A percentile compares a stretch with the other conserved stretches of the same genome.
phyloP scores from a whole-genome alignment of 37 sponge, comb jelly and placozoan species.

The Beroe forskalii region DNA sequence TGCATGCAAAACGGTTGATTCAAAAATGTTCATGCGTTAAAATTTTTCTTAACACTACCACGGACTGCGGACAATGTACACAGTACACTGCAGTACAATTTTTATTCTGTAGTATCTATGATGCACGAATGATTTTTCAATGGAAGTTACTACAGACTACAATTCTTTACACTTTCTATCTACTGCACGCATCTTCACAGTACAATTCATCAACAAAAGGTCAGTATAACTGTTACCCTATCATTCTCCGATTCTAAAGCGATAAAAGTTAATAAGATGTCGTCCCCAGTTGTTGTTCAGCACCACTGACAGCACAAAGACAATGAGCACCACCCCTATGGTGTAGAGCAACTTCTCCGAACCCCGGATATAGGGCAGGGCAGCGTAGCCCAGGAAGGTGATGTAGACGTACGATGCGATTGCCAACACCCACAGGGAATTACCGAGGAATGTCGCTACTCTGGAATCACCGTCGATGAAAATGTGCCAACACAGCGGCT shows the following conservation, averaged over 20 bases:
- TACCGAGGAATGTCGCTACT: constrained; percentile 68
- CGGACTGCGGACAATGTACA: no score
- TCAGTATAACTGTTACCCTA: no score
- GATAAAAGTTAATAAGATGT: constrained; percentile 59
- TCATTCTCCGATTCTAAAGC: constrained; percentile 42
- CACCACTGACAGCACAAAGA: constrained; percentile 13
- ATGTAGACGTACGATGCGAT: constrained; percentile 83
- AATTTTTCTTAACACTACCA: no score
- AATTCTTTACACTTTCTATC: no score
- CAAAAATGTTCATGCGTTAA: no score
- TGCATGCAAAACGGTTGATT: no score
- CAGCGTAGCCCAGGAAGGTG: constrained; percentile 88
- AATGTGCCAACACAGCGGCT: constrained; percentile 71
- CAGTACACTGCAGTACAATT: no score
- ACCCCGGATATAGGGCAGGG: constrained; percentile 34
- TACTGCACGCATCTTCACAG: no score
- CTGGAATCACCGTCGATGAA: constrained; percentile 65
- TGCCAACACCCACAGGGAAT: constrained; percentile 81
- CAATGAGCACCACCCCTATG: not conserved
- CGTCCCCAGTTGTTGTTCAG: constrained; percentile 44
- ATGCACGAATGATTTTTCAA: no score
- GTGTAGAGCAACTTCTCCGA: constrained; percentile 35
- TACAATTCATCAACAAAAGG: no score
- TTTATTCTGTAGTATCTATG: no score
- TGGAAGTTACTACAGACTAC: no score